These are phyloP conservation scores for Latrodectus hesperus DNA, from an alignment of 2,888 invertebrate genomes.

Conservation along the genomic window DNA sequence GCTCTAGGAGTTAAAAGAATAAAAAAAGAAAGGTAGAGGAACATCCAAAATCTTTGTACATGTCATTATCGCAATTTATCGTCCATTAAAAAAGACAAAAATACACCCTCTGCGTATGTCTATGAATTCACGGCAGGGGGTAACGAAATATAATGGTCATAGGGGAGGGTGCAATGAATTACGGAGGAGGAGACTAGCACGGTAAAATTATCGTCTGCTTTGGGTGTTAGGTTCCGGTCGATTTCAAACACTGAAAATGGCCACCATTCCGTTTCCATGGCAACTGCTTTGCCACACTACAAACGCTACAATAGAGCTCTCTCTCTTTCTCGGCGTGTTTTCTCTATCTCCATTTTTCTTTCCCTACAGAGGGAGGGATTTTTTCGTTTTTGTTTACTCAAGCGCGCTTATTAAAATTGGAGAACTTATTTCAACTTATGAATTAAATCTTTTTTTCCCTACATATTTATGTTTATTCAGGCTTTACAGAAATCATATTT, in stretches of 20 bases:
- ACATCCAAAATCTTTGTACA: conserved; percentile 54
- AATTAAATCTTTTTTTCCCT: not conserved
- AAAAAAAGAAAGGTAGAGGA: conserved; percentile 8
- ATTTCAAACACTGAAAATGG: conserved; percentile 67
- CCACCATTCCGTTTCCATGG: conserved; percentile 44
- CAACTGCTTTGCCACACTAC: conserved; percentile 37
- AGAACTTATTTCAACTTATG: no score
- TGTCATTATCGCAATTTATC: conserved; percentile 64
- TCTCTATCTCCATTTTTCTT: not conserved
- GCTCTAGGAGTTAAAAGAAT: not conserved
- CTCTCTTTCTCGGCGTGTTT: not conserved
- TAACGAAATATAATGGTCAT: conserved; percentile 55
- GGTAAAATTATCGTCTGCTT: conserved; percentile 65
- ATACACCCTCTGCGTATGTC: conserved; percentile 21
- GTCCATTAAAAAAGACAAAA: conserved; percentile 66
- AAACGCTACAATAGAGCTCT: conserved; percentile 32
- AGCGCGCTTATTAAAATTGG: conserved; percentile 33
- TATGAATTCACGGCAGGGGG: conserved; percentile 32
- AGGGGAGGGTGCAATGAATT: conserved; percentile 63
- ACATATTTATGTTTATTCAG: not conserved
- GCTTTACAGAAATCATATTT: no score
- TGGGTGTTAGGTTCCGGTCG: conserved; percentile 67
- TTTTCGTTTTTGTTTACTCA: not conserved
- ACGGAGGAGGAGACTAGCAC: conserved; percentile 57
- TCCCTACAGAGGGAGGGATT: not conserved